Evolutionary conservation across 1,140 invertebrate genomes (phyloP).

Genomic region (Conus ventricosus): DNA sequence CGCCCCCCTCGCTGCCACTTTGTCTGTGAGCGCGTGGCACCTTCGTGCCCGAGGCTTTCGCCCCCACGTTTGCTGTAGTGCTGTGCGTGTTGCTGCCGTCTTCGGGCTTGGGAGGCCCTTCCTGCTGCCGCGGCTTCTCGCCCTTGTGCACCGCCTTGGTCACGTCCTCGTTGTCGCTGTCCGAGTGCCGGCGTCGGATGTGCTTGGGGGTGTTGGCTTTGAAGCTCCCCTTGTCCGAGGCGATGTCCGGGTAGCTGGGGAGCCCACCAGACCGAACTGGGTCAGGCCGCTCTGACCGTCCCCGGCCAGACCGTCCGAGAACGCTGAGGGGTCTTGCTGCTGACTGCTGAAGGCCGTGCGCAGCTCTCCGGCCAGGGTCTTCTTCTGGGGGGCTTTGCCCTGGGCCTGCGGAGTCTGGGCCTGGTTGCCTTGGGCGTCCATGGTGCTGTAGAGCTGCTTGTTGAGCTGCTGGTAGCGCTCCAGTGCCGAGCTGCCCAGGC

Average conservation of each 20-base stretch:
- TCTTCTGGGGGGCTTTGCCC: not conserved
- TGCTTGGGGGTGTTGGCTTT: conserved; percentile 68
- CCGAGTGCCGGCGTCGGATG: conserved; percentile 67
- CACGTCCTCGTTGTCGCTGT: conserved; percentile 69
- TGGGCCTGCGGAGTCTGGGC: conserved; percentile 2
- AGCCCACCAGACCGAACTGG: conserved; percentile 53
- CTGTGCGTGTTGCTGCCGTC: not conserved
- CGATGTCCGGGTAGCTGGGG: conserved; percentile 63
- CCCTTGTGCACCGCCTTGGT: conserved; percentile 54
- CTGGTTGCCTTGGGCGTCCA: conserved; percentile 26
- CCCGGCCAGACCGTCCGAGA: not conserved
- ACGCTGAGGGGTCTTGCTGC: conserved; percentile 26
- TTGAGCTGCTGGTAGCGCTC: conserved; percentile 65
- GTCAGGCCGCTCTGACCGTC: conserved; percentile 31
- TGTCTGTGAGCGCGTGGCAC: not conserved
- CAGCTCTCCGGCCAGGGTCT: conserved; percentile 30
- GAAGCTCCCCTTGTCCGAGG: conserved; percentile 71
- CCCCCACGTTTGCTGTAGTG: not conserved
- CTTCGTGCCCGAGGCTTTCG: not conserved
- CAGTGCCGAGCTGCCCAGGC: conserved; percentile 60
- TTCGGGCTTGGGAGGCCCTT: conserved; percentile 48
- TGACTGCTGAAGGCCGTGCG: conserved; percentile 42
- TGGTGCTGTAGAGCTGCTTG: conserved; percentile 51
- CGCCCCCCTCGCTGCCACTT: not conserved
- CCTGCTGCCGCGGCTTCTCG: conserved; percentile 45